Conservation (phyloP, 1,140 invertebrate species). For the Saccostrea glomerata region DNA sequence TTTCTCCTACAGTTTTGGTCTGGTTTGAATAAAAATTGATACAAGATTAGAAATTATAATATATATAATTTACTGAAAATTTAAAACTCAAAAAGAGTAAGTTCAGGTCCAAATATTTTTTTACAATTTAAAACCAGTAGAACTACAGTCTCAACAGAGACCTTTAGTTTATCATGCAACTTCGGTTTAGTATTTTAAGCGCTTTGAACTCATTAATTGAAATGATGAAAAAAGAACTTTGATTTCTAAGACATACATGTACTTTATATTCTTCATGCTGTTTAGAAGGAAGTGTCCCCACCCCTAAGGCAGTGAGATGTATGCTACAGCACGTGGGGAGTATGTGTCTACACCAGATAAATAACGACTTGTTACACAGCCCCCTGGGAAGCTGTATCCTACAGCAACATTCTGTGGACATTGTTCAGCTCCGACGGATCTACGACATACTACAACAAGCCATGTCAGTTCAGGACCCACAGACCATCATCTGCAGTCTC, state of each 20-base stretch:
- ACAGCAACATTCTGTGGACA: conserved; percentile 70
- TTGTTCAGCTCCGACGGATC: conserved; percentile 68
- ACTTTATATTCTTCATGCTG: neutral
- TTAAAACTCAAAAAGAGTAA: no score
- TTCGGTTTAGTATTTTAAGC: no score
- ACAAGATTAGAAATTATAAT: no score
- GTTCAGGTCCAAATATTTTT: no score
- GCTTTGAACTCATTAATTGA: no score
- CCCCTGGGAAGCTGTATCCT: conserved; percentile 65
- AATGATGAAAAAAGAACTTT: no score
- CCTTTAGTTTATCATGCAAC: no score
- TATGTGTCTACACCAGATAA: conserved; percentile 76
- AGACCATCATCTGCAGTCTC: conserved; percentile 71
- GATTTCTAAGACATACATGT: neutral
- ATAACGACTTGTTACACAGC: conserved; percentile 66
- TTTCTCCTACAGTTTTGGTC: no score
- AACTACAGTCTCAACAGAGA: no score
- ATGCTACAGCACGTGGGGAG: conserved; percentile 75
- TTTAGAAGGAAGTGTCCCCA: neutral
- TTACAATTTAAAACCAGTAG: no score
- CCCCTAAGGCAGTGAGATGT: conserved; percentile 60
- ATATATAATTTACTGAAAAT: no score
- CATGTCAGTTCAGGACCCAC: conserved; percentile 64
- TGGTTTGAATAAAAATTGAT: no score
- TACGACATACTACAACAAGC: conserved; percentile 75